Evolutionary conservation across 2,113 vertebrate genomes (phyloP), one percentile per base, ranked within the genome.

Genomic region (Craseonycteris thonglongyai): DNA sequence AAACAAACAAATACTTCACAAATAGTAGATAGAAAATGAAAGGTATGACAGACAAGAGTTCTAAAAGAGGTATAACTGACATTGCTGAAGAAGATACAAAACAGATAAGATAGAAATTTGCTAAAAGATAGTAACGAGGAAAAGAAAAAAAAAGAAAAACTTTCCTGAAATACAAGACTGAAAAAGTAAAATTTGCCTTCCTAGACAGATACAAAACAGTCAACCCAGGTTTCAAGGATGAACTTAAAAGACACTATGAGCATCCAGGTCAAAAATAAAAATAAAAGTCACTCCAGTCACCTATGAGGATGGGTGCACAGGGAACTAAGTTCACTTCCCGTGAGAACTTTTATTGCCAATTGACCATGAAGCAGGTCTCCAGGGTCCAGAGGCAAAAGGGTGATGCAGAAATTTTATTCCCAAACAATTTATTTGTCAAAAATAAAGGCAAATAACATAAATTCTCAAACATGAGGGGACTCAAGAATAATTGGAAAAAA

Each of bases 391-490:
- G 1, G 35, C 21, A 63, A 89, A 93, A 61, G n/a, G 24, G 6
- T 76, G 24, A 78, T 61, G 8, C 3, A 61, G 12, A 38, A 65
- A 63, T 88, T 28, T 76, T 76, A 63, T 40, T 71, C 26, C 35
- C 33, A 56, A 9, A 15, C 26, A 56, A 66, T 35, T 19, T 75
- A 18, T n/a, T 74, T 79, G 71, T 65, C 65, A 86, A 33, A 90
- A 93, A 28, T 38, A 81, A 93, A 89, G 9, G 26, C 69, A 95
- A 93, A 74, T 75, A 59, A 80, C 28, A 14, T 12, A 68, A 69
- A 49, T 80, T 81, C 7, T 85, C 81, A 79, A 74, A 42, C 28
- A 45, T 12, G 30, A 86, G 13, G 13, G 15, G 19, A 56, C 26
- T 66, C 14, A 35, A 75, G 35, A 81, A 81, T 66, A 93, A 81